These are phyloP conservation scores for Philotrypesis tridentata DNA, from an alignment of 1,140 invertebrate species.

Conservation along the genomic window DNA sequence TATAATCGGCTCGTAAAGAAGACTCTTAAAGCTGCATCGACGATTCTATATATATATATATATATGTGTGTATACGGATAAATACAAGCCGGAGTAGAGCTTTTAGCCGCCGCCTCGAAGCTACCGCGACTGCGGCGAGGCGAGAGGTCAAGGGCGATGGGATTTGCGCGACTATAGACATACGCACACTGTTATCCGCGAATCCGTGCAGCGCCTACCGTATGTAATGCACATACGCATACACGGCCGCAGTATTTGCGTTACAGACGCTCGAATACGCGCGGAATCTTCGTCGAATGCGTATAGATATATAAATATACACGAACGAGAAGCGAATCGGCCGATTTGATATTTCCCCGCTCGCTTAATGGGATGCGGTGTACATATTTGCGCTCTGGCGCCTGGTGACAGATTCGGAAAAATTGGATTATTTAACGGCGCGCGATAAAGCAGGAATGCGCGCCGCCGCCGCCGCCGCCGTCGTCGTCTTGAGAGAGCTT, in stretches of 20 bases:
- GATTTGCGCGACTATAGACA: neutral
- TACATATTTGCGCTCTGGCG: neutral
- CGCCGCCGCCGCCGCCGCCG: no score
- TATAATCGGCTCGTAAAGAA: neutral
- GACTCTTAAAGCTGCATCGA: neutral
- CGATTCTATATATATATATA: no score
- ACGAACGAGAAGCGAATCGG: neutral
- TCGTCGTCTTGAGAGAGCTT: neutral
- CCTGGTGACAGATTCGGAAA: neutral
- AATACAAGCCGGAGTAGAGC: no score
- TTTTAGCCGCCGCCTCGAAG: neutral
- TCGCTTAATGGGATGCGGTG: neutral
- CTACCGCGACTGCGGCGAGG: neutral
- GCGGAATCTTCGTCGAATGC: no score
- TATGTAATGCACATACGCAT: no score
- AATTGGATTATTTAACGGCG: neutral
- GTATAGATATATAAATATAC: no score
- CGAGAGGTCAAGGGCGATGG: neutral
- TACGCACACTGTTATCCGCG: no score
- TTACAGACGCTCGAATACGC: no score
- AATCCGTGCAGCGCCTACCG: no score
- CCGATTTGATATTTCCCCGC: neutral
- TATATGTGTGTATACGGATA: no score
- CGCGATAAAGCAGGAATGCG: neutral
- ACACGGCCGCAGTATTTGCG: no score